Conservation (phyloP, 1,140 invertebrate genomes). For the Lethrus apterus region DNA sequence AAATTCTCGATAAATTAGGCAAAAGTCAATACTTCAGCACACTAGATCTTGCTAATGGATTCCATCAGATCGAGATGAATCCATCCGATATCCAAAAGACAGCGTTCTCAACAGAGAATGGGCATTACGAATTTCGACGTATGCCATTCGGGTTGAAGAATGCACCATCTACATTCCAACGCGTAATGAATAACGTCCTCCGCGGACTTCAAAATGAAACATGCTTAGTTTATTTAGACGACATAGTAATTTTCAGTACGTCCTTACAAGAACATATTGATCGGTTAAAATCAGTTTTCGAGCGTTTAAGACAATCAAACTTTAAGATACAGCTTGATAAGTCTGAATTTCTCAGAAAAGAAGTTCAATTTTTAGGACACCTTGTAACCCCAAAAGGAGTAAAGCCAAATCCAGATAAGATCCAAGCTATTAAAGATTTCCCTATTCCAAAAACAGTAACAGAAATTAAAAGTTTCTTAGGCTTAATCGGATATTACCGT, state of each 20-base stretch:
- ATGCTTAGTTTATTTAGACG: conserved; percentile 4
- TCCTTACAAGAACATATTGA: too few relatives aligned
- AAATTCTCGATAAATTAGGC: conserved; percentile 26
- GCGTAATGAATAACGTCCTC: neutral
- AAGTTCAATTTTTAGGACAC: too few relatives aligned
- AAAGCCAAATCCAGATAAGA: too few relatives aligned
- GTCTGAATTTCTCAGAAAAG: too few relatives aligned
- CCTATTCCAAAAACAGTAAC: too few relatives aligned
- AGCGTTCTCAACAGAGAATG: conserved; percentile 38
- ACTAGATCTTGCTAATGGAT: conserved; percentile 22
- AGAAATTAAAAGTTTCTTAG: too few relatives aligned
- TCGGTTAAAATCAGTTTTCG: too few relatives aligned
- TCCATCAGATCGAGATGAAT: conserved; percentile 24
- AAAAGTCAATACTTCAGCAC: conserved; percentile 25
- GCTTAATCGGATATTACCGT: too few relatives aligned
- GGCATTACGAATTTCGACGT: conserved; percentile 10
- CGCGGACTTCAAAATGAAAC: neutral
- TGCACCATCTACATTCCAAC: neutral
- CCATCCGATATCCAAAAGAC: conserved; percentile 39
- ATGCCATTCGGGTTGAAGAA: conserved; percentile 3
- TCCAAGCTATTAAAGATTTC: too few relatives aligned
- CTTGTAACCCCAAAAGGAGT: too few relatives aligned
- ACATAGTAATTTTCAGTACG: conserved; percentile 22
- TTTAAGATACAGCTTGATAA: too few relatives aligned
- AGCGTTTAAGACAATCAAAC: too few relatives aligned